Conservation (phyloP, 1,140 invertebrate genomes). For the Drosophila teissieri region DNA sequence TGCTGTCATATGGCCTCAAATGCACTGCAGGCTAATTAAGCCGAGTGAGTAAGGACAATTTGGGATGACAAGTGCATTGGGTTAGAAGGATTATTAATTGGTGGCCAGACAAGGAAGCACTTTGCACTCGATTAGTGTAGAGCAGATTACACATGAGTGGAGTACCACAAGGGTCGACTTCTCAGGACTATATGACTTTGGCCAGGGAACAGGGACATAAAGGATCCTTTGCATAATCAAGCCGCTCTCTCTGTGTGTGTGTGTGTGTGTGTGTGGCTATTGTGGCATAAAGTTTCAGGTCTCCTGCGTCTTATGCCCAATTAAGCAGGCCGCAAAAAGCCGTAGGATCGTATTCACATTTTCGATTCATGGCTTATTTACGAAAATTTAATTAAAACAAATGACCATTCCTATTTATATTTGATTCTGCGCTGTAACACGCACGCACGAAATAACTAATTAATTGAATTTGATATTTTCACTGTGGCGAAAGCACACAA, state of each 20-base stretch:
- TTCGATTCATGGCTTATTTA: neutral
- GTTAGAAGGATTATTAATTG: constrained; percentile 30
- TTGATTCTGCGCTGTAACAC: neutral
- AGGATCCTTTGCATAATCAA: constrained; percentile 5
- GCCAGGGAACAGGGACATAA: neutral
- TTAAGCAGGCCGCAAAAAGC: constrained; percentile 14
- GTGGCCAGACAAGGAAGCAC: constrained; percentile 14
- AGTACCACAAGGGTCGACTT: neutral
- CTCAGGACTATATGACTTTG: too few species aligned
- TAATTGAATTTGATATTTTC: constrained; percentile 18
- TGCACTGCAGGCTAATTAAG: constrained; percentile 26
- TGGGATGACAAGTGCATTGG: constrained; percentile 22
- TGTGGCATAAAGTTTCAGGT: constrained; percentile 12
- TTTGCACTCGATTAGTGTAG: constrained; percentile 23
- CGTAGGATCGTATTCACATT: neutral
- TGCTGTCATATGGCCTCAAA: neutral
- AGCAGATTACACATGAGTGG: constrained; percentile 10
- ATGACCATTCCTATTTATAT: neutral
- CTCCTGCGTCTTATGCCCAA: constrained; percentile 21
- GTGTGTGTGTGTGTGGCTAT: neutral
- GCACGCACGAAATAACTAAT: neutral
- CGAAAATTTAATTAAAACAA: neutral
- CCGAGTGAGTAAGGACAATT: constrained; percentile 44
- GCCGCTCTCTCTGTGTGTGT: neutral
- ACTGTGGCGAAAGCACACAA: neutral